These are phyloP conservation scores for Troglohyphantes excavatus DNA, from an alignment of 2,888 invertebrate genomes.

Conservation along the genomic window DNA sequence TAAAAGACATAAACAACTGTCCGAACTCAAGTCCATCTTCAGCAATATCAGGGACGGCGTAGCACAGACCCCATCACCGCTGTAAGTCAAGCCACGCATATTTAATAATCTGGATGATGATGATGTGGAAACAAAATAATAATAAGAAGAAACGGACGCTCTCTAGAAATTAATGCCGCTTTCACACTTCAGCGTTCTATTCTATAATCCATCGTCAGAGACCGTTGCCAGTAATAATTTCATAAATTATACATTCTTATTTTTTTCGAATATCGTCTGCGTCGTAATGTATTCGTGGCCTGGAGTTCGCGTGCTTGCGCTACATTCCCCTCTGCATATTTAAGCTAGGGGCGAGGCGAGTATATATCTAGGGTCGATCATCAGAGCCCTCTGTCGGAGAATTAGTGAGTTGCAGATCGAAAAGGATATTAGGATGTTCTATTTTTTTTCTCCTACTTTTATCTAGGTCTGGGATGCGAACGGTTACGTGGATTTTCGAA, in stretches of 20 bases:
- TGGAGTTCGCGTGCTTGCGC: slow-evolving; percentile 12
- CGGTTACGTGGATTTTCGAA: not conserved
- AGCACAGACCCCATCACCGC: slow-evolving; percentile 17
- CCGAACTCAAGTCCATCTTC: slow-evolving; percentile 69
- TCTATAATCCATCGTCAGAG: slow-evolving; percentile 57
- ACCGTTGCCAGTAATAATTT: slow-evolving; percentile 25
- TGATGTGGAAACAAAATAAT: not conserved
- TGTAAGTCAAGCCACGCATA: slow-evolving; percentile 55
- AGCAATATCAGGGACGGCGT: slow-evolving; percentile 16
- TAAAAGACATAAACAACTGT: slow-evolving; percentile 62
- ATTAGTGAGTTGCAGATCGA: not conserved
- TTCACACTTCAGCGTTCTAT: slow-evolving; percentile 26
- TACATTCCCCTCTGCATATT: slow-evolving; percentile 71
- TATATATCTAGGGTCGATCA: slow-evolving; percentile 51
- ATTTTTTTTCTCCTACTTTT: not conserved
- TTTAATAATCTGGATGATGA: slow-evolving; percentile 1
- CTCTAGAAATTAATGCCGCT: not conserved
- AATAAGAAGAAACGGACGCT: not conserved
- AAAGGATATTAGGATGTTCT: not conserved
- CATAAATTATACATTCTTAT: slow-evolving; percentile 23
- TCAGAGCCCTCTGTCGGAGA: slow-evolving; percentile 61
- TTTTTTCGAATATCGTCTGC: slow-evolving; percentile 9
- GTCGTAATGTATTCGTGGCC: slow-evolving; percentile 21
- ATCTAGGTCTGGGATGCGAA: not conserved
- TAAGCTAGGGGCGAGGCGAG: slow-evolving; percentile 38